Percentiles rank a stretch among this genome's conserved stretches.
Evolutionary conservation across 2,797 vertebrate species (phyloP).

Genomic region (Enteromius treurensis): DNA sequence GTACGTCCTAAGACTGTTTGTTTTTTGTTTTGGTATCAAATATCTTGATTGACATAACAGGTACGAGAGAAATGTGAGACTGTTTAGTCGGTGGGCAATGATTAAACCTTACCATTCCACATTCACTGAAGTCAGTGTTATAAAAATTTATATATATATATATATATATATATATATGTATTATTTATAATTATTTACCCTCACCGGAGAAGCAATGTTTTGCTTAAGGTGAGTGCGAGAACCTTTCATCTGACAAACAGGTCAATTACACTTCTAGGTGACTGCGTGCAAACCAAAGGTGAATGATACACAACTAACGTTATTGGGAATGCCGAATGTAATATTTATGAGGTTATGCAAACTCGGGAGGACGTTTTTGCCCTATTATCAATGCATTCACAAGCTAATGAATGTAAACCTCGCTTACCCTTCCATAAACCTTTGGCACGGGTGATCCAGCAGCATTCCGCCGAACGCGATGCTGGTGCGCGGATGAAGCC

Average conservation of each 20-base stretch:
- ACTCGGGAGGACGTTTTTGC: background rate
- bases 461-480: slow-evolving; percentile 78
- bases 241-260: slow-evolving; percentile 26
- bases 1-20: too few relatives aligned
- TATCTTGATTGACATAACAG: background rate
- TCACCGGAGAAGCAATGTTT: background rate
- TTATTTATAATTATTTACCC: background rate
- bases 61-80: background rate
- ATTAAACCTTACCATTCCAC: background rate
- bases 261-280: slow-evolving; percentile 33
- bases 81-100: background rate
- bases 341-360: slow-evolving; percentile 1
- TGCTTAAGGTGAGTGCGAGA: background rate
- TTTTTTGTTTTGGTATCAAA: background rate
- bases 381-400: too few relatives aligned
- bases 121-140: background rate
- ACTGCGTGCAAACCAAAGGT: slow-evolving; percentile 22
- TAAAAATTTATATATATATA: background rate
- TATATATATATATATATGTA: background rate
- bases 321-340: background rate
- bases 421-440: slow-evolving; percentile 91
- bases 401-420: background rate
- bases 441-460: slow-evolving; percentile 79
- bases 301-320: slow-evolving; percentile 1
- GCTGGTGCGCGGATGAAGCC: slow-evolving; percentile 61